Base-by-base conservation (phyloP, 2,888 invertebrate genomes). In the Pandemis corylana region DNA sequence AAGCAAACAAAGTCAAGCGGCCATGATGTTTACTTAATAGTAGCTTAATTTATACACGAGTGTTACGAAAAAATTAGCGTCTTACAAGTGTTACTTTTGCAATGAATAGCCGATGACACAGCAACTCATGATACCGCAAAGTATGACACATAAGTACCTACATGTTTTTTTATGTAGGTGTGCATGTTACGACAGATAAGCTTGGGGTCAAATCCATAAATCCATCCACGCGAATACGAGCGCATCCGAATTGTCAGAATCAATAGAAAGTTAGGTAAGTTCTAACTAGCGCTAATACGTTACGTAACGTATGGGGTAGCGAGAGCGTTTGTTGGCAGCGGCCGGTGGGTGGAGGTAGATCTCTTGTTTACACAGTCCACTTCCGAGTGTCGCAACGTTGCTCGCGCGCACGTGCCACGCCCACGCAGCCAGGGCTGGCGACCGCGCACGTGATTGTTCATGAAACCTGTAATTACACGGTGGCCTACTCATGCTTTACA, bases 311-410 rank as follows among this genome's bases (percentile, higher is more conserved):
- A 61, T 77, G 78, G 79, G 82, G 82, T 83, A 81, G 80, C 77
- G 72, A 67, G 77, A 67, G 77, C 81, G 82, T 82, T 80, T 80
- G 80, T 77, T 76, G 64, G 69, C 64, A 63, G 46, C 36, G 49
- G 65, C 46, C 28, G 71, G 78, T 84, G 84, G 85, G 84, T 81
- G 85, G 82, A 80, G 66, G 63, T 68, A 41, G 64, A 59, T 62
- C 77, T 80, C 80, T 80, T 87, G 85, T 87, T 87, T 87, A 89
- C 85, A 82, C 81, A 82, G 82, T 81, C 80, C 80, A 85, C 86
- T 88, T 89, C 88, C 88, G 85, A 86, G 78, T 80, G 79, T 89
- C 85, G 88, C 85, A 89, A 88, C 71, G 71, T 44, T 10, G 41
- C 77, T 49, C 68, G 49, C 51, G 76, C 74, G 77, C 81, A 81